Conservation (phyloP, 1,140 invertebrate genomes). For the Chionoecetes opilio region DNA sequence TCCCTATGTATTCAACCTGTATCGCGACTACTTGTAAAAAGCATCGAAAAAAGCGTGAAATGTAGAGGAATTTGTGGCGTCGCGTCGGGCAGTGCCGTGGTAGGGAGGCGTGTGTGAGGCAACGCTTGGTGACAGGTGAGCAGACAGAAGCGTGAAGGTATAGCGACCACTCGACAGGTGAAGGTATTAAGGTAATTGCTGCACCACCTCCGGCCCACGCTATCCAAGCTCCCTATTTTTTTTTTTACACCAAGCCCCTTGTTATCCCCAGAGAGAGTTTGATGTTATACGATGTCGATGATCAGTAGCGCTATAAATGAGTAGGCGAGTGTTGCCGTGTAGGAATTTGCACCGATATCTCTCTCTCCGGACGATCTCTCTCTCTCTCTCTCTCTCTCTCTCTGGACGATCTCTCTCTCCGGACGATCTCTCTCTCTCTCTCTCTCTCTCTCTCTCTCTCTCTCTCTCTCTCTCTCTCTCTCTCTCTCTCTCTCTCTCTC, state of each 20-base stretch:
- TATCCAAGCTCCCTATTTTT: neutral
- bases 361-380: slow-evolving; percentile 25
- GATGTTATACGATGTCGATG: neutral
- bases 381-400: slow-evolving; percentile 27
- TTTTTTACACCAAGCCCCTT: neutral
- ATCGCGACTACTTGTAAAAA: too few species aligned
- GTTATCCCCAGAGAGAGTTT: neutral
- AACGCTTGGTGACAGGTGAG: slow-evolving; percentile 2
- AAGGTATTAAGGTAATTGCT: slow-evolving; percentile 30
- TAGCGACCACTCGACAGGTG: slow-evolving; percentile 1
- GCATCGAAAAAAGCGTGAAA: too few species aligned
- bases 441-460: slow-evolving; percentile 17
- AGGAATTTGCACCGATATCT: neutral
- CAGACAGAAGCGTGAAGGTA: neutral
- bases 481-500: too few species aligned
- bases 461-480: neutral
- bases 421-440: slow-evolving; percentile 2
- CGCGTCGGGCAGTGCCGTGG: too few species aligned
- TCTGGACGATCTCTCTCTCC: slow-evolving; percentile 27
- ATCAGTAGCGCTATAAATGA: slow-evolving; percentile 11
- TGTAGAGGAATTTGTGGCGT: too few species aligned
- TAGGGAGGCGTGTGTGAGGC: neutral
- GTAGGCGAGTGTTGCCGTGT: neutral
- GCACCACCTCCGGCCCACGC: neutral
- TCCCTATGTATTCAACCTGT: neutral